phyloP scores from a whole-genome alignment of 2,797 vertebrate genomes.

The Kryptopterus vitreolus region DNA sequence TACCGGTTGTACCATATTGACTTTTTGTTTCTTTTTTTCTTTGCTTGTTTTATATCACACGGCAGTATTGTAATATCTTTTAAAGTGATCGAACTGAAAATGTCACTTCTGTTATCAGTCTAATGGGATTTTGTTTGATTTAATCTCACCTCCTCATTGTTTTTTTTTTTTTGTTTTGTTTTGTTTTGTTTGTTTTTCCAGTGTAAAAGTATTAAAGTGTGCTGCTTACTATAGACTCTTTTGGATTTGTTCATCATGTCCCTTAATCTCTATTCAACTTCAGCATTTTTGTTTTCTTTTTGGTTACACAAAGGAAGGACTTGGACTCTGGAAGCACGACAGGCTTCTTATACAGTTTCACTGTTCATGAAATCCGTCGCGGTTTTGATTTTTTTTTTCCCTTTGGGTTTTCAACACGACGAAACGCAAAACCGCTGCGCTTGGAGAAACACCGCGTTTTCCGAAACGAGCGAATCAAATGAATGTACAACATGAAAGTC shows the following conservation, averaged over 20 bases:
- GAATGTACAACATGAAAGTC: conserved; percentile 78
- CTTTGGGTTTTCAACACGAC: conserved; percentile 43
- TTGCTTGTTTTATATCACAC: conserved; percentile 55
- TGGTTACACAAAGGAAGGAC: not conserved
- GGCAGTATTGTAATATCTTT: conserved; percentile 77
- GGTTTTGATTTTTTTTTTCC: conserved; percentile 32
- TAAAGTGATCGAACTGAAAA: conserved; percentile 58
- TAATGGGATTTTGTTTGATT: conserved; percentile 17
- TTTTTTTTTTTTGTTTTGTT: not conserved
- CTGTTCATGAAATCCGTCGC: conserved; percentile 41
- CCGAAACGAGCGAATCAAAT: conserved; percentile 79
- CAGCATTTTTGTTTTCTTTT: conserved; percentile 41
- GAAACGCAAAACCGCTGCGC: conserved; percentile 63
- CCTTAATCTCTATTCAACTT: not conserved
- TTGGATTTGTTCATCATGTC: conserved; percentile 10
- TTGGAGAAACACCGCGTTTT: conserved; percentile 74
- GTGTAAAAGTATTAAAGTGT: conserved; percentile 21
- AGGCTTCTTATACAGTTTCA: conserved; percentile 31
- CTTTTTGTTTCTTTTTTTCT: conserved; percentile 38
- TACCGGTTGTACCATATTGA: conserved; percentile 57
- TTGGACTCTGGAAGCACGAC: conserved; percentile 34
- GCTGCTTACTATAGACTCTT: conserved; percentile 16
- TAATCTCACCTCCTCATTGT: not conserved
- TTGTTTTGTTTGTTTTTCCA: no score
- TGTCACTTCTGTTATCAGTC: conserved; percentile 54